These are phyloP conservation scores for Stramonita haemastoma DNA, from an alignment of 2,888 invertebrate species.

Conservation along the genomic window DNA sequence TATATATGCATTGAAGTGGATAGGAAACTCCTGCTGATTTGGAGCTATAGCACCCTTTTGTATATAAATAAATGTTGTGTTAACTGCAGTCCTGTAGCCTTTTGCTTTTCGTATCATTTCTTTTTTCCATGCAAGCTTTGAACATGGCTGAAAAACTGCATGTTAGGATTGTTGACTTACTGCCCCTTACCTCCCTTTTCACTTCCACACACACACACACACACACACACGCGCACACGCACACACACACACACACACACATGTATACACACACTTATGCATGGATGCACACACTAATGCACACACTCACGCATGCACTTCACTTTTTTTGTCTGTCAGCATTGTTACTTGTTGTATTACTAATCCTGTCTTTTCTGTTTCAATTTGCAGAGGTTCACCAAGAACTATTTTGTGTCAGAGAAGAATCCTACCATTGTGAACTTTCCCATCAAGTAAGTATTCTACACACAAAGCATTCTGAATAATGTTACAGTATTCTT, in stretches of 20 bases:
- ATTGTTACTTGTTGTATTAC: not conserved
- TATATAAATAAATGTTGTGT: too few species aligned
- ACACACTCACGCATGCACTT: not conserved
- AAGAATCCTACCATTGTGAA: slow-evolving; percentile 99
- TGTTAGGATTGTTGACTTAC: too few species aligned
- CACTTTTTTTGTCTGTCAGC: not conserved
- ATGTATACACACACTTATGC: not conserved
- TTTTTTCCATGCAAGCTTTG: too few species aligned
- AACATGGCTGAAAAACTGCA: too few species aligned
- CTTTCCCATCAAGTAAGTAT: slow-evolving; percentile 95
- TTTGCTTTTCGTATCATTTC: too few species aligned
- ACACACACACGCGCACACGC: not conserved
- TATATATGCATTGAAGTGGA: too few species aligned
- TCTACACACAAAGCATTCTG: not conserved
- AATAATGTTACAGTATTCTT: not conserved
- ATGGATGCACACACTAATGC: not conserved
- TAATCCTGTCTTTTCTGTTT: slow-evolving; percentile 21
- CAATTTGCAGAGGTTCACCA: slow-evolving; percentile 88
- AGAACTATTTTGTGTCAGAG: slow-evolving; percentile 98
- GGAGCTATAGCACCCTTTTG: too few species aligned
- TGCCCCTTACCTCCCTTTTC: not conserved
- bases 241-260: not conserved
- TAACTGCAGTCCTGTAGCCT: too few species aligned
- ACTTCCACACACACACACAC: not conserved
- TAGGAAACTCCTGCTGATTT: too few species aligned